These are phyloP conservation scores for Tadarida brasiliensis DNA, from an alignment of 2,797 vertebrate species.

Conservation along the genomic window DNA sequence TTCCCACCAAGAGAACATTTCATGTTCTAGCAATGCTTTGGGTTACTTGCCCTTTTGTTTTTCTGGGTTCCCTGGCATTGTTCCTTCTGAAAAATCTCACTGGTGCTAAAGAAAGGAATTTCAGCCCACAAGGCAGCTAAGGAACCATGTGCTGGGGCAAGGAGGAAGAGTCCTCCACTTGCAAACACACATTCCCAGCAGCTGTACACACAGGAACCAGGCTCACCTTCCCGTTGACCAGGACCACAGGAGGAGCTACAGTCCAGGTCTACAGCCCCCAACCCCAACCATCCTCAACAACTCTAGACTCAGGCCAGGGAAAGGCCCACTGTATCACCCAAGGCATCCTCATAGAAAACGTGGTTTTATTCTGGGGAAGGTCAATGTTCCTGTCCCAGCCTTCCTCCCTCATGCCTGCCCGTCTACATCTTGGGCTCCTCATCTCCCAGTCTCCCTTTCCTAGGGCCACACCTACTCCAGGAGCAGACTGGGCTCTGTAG, in stretches of 20 bases:
- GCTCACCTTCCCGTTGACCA: not conserved
- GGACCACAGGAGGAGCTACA: not conserved
- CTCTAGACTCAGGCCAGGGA: not conserved
- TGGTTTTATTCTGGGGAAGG: constrained; percentile 72
- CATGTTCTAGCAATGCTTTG: not conserved
- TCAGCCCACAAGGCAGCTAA: constrained; percentile 50
- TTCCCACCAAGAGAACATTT: constrained; percentile 24
- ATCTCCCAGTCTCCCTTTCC: not conserved
- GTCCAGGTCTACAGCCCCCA: not conserved
- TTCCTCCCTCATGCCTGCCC: not conserved
- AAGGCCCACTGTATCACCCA: not conserved
- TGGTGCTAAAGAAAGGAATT: constrained; percentile 50
- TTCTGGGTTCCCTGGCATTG: not conserved
- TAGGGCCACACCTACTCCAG: constrained; percentile 29
- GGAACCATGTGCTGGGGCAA: not conserved
- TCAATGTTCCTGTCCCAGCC: not conserved
- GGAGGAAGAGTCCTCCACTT: not conserved
- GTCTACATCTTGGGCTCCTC: not conserved
- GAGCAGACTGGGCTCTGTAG: not conserved
- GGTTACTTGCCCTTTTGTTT: constrained; percentile 34
- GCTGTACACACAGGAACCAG: not conserved
- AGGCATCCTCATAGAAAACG: constrained; percentile 60
- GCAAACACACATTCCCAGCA: not conserved
- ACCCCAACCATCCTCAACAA: not conserved
- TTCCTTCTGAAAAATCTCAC: constrained; percentile 58